Evolutionary conservation across 1,140 invertebrate genomes (phyloP).

Genomic region (Leptonema lineaticorne): DNA sequence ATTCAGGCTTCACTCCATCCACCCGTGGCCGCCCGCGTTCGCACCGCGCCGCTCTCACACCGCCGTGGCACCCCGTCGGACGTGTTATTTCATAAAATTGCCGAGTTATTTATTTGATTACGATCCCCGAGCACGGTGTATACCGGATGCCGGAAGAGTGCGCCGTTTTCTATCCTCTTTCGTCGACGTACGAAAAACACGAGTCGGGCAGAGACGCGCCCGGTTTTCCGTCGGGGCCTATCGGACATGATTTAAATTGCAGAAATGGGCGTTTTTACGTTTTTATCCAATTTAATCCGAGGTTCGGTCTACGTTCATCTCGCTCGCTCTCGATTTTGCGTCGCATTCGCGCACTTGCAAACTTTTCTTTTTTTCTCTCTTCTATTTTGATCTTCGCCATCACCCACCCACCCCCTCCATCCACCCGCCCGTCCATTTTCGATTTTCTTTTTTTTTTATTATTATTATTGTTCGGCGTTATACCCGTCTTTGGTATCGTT

Average conservation of each 20-base stretch:
- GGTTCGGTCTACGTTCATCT: not conserved
- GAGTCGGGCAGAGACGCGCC: not conserved
- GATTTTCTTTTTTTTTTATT: too few relatives aligned
- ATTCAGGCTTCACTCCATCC: not conserved
- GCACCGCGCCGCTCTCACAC: not conserved
- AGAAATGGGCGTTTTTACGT: constrained; percentile 51
- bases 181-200: not conserved
- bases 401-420: not conserved
- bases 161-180: constrained; percentile 21
- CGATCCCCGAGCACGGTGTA: constrained; percentile 34
- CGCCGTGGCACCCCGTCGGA: constrained; percentile 30
- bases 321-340: not conserved
- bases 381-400: not conserved
- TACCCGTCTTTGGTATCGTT: too few relatives aligned
- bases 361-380: not conserved
- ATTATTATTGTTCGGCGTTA: not conserved
- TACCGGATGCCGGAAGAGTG: constrained; percentile 22
- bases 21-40: not conserved
- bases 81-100: constrained; percentile 43
- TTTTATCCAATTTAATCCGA: constrained; percentile 48
- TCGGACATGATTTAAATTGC: constrained; percentile 49
- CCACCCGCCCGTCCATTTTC: too few relatives aligned
- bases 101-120: constrained; percentile 43
- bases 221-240: constrained; percentile 17
- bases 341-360: not conserved